Conservation (phyloP, 2,113 vertebrate genomes). For the Climacteris rufus region DNA sequence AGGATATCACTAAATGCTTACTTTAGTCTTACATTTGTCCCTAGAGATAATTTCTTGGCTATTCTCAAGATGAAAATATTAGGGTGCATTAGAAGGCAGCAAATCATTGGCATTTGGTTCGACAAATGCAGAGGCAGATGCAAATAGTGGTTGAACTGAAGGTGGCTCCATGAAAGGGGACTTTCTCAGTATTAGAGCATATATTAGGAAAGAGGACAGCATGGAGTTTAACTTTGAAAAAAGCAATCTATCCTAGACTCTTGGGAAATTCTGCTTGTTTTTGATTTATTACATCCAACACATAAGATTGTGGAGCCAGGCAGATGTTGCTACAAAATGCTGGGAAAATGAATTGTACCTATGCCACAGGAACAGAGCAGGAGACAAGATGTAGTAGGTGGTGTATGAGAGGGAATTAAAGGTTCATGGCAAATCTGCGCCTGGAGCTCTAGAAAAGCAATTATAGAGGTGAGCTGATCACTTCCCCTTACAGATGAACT, state of each 20-base stretch:
- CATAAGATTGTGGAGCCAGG: not conserved
- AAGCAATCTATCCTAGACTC: not conserved
- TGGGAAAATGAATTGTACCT: not conserved
- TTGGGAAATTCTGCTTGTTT: not conserved
- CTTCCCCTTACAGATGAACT: conserved; percentile 11
- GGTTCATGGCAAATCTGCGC: conserved; percentile 15
- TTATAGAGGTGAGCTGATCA: conserved; percentile 31
- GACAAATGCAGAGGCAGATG: not conserved
- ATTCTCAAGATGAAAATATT: not conserved
- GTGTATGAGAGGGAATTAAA: conserved; percentile 25
- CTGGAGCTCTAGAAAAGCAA: conserved; percentile 52
- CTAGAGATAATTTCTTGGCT: not conserved
- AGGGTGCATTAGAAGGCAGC: not conserved
- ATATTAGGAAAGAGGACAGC: not conserved
- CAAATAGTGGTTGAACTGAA: not conserved
- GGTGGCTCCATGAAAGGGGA: not conserved
- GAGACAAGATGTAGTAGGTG: not conserved
- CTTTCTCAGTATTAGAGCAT: not conserved
- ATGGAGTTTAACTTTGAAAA: not conserved
- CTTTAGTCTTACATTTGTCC: not conserved
- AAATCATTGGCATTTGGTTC: not conserved
- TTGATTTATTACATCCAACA: not conserved
- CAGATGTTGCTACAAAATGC: not conserved
- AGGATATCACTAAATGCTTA: not conserved
- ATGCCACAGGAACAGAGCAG: not conserved